Conservation (phyloP, 2,797 vertebrate species). For the Phalanger gymnotis region DNA sequence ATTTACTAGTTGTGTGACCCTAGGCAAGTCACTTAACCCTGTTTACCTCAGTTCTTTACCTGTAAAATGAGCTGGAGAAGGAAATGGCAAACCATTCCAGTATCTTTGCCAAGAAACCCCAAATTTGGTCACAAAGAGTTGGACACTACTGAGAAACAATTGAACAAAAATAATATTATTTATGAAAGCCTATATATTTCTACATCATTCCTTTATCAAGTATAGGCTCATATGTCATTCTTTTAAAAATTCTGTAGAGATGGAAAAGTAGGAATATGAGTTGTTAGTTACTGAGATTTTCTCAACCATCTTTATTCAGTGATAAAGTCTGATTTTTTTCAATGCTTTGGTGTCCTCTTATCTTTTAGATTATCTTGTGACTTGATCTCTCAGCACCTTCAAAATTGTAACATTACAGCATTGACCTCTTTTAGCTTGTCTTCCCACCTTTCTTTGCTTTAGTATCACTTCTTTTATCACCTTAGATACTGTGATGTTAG, state of each 20-base stretch:
- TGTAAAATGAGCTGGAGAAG: background rate
- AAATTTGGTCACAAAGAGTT: background rate
- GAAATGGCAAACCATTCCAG: background rate
- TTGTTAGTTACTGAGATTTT: background rate
- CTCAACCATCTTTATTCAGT: background rate
- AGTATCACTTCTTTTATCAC: background rate
- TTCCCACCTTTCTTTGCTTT: background rate
- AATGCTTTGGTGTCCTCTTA: background rate
- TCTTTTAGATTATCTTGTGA: background rate
- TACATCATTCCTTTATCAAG: background rate
- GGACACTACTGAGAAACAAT: background rate
- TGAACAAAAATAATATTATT: background rate
- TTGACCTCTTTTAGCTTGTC: background rate
- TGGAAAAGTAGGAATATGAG: background rate
- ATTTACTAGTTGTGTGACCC: background rate
- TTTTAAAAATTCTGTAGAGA: background rate
- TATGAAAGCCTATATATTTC: background rate
- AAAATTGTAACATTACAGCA: background rate
- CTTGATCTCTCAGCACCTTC: background rate
- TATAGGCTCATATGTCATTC: background rate
- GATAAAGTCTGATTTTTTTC: background rate
- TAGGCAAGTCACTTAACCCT: background rate
- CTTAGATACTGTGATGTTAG: background rate
- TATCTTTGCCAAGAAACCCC: background rate
- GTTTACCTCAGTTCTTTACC: background rate